Base-by-base conservation (phyloP, 1,140 invertebrate genomes). In the Tetragonula clypearis region DNA sequence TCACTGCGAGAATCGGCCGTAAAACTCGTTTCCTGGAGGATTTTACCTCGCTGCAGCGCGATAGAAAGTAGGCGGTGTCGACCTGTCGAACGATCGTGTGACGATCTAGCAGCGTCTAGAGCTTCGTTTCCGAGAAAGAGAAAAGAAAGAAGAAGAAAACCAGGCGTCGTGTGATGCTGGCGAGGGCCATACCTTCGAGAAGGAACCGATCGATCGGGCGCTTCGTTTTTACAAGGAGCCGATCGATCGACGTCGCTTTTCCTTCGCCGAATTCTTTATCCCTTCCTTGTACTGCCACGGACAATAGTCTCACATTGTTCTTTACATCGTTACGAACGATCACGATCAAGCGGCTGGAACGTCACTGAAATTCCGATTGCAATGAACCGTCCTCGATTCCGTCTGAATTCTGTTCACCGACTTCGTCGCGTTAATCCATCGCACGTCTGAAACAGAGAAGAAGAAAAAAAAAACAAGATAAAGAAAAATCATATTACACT, bases 1-100 rank as follows among this genome's bases (percentile, higher is more conserved):
- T 89, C 69, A 75, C 68, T 56, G 85, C 74, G 75, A 90, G 82
- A 89, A 88, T 90, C 82, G 81, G 72, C 19, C 68, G 88, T 87
- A 89, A 90, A 90, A 89, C 88, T 83, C 82, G 88, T 90, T 90
- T 85, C 82, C 82, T 62, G 26, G 87, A 66, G 78, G 79, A 90
- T 89, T 89, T 90, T 89, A 87, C 87, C 41, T 79, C 56, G 84
- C 86, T 89, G 55, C 81, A 81, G 68, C 69, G 69, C 77, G 87
- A 89, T 88, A 90, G 88, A 90, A 89, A 89, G 88, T 88, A 88
- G 88, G 85, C 88, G 84, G 74, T 79, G 80, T 84, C 87, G 87
- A 72, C 68, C 41, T 62, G 78, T 79, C 62, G 58, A 60, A 55
- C 75, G 79, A 85, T 79, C 83, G 88, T 58, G 69, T 62, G 66